Evolutionary conservation across 1,140 invertebrate genomes (phyloP).

Genomic region (Drosophila pseudoobscura): DNA sequence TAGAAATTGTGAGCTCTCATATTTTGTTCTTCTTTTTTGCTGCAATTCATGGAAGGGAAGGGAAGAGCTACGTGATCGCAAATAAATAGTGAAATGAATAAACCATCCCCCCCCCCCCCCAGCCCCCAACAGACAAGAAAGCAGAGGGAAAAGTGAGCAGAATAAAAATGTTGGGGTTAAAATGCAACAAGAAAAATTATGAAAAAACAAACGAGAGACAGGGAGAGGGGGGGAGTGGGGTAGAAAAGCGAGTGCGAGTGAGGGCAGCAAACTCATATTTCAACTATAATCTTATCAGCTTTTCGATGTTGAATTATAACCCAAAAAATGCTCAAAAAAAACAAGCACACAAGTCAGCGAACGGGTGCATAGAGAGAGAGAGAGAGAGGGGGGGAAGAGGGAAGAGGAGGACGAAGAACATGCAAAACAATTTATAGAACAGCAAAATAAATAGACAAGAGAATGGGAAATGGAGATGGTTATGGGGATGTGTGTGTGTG

Average conservation of each 20-base stretch:
- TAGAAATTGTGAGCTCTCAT: constrained; percentile 2
- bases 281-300: constrained; percentile 75
- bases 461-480: neutral
- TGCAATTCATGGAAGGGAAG: constrained; percentile 36
- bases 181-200: constrained; percentile 21
- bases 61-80: constrained; percentile 48
- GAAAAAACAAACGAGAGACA: constrained; percentile 13
- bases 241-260: neutral
- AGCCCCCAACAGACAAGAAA: neutral
- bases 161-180: constrained; percentile 2
- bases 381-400: neutral
- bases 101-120: neutral
- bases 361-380: neutral
- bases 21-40: constrained; percentile 1
- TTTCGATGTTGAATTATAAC: constrained; percentile 70
- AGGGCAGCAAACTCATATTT: constrained; percentile 60
- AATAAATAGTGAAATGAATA: constrained; percentile 23
- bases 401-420: constrained; percentile 5
- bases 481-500: neutral
- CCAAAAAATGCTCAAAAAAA: constrained; percentile 16
- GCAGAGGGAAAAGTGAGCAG: no score
- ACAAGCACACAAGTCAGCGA: constrained; percentile 2
- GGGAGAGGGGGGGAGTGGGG: neutral
- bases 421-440: constrained; percentile 51
- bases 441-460: constrained; percentile 10